A percentile compares a stretch with the other conserved stretches of the same genome.
Conservation (phyloP, 2,888 invertebrate genomes). For the Erpobdella octoculata region DNA sequence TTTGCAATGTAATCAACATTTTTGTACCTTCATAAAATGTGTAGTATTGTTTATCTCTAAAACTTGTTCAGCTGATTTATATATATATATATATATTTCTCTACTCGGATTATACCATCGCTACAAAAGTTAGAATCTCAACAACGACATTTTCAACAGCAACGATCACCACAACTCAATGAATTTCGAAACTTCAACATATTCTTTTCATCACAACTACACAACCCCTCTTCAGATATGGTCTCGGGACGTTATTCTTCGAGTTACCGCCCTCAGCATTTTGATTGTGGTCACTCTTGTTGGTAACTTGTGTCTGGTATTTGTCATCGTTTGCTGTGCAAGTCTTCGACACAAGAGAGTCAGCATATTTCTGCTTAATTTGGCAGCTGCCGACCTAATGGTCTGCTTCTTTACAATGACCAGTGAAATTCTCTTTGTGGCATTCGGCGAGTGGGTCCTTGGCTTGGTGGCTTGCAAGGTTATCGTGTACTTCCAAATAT, state of each 20-base stretch:
- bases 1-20: too few species aligned
- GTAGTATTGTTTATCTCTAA: too few species aligned
- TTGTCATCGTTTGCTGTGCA: conserved; percentile 46
- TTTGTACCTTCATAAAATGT: too few species aligned
- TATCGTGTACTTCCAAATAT: conserved; percentile 51
- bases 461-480: conserved; percentile 52
- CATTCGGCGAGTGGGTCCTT: conserved; percentile 53
- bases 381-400: conserved; percentile 53
- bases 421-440: conserved; percentile 51
- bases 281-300: conserved; percentile 51
- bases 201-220: too few species aligned
- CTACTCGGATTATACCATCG: too few species aligned
- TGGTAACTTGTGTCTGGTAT: conserved; percentile 50
- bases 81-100: too few species aligned
- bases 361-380: conserved; percentile 52
- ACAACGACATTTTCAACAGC: too few species aligned
- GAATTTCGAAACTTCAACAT: too few species aligned
- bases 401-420: conserved; percentile 53
- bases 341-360: conserved; percentile 49
- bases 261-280: conserved; percentile 35
- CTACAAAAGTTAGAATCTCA: too few species aligned
- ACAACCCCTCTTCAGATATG: too few species aligned
- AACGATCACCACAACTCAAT: too few species aligned
- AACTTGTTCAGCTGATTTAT: too few species aligned
- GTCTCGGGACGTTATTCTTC: neutral